Conservation (phyloP, 2,888 invertebrate species). For the Lasioglossum vierecki region DNA sequence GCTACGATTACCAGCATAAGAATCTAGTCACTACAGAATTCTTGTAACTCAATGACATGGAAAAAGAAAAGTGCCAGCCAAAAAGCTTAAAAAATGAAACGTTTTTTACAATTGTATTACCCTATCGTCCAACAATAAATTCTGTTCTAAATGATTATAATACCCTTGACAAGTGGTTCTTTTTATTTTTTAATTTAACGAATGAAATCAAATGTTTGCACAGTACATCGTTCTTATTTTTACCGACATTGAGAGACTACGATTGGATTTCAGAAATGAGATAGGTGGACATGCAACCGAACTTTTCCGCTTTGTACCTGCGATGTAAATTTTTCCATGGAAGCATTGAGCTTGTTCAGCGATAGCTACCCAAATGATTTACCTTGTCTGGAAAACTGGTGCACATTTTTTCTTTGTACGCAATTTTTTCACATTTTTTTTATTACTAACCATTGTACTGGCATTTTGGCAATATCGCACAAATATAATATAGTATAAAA, state of each 20-base stretch:
- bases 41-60: slow-evolving; percentile 62
- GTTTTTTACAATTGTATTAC: slow-evolving; percentile 26
- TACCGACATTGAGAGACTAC: neutral
- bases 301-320: slow-evolving; percentile 20
- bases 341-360: slow-evolving; percentile 43
- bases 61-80: slow-evolving; percentile 35
- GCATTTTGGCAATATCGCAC: slow-evolving; percentile 79
- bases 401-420: slow-evolving; percentile 76
- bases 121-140: slow-evolving; percentile 27
- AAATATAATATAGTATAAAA: slow-evolving; percentile 76
- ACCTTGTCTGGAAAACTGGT: slow-evolving; percentile 62
- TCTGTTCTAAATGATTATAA: slow-evolving; percentile 5
- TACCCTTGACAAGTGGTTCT: slow-evolving; percentile 9
- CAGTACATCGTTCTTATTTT: slow-evolving; percentile 9
- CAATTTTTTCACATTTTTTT: slow-evolving; percentile 71
- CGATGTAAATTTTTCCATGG: slow-evolving; percentile 40
- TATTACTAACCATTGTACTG: slow-evolving; percentile 77
- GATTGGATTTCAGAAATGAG: slow-evolving; percentile 24
- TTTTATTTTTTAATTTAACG: neutral
- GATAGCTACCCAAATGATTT: slow-evolving; percentile 61
- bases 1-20: slow-evolving; percentile 68
- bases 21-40: slow-evolving; percentile 75
- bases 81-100: slow-evolving; percentile 19
- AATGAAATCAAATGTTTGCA: slow-evolving; percentile 4
- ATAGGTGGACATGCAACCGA: slow-evolving; percentile 21